A percentile compares a stretch with the other conserved stretches of the same genome.
phyloP scores from a whole-genome alignment of 2,797 vertebrate species.

The Rhynchotus rufescens region DNA sequence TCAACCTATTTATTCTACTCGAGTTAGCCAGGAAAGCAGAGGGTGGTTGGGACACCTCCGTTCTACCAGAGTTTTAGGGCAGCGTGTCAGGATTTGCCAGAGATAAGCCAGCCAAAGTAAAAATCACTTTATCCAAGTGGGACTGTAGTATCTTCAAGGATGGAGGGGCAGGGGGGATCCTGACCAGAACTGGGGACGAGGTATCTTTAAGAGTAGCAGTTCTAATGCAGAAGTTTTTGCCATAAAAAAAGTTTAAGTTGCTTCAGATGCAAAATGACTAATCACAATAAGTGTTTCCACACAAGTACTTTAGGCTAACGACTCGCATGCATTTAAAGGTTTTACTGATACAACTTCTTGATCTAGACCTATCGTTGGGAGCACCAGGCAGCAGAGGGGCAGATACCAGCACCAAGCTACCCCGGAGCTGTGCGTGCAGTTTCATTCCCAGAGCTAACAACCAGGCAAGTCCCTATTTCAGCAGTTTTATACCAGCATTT shows the following conservation, averaged over 20 bases:
- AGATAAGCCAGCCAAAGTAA: not conserved
- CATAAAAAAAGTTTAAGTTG: not conserved
- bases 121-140: not conserved
- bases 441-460: not conserved
- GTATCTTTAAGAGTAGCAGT: rapidly evolving
- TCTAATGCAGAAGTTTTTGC: not conserved
- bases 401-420: not conserved
- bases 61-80: not conserved
- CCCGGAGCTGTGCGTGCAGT: not conserved
- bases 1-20: not conserved
- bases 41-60: not conserved
- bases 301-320: not conserved
- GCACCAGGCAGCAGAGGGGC: rapidly evolving
- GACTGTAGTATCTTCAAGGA: not conserved
- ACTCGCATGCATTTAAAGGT: not conserved
- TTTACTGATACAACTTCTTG: not conserved
- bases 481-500: not conserved
- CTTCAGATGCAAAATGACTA: not conserved
- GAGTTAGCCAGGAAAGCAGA: not conserved
- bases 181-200: not conserved
- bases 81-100: not conserved
- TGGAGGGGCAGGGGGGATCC: no score
- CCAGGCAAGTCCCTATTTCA: not conserved
- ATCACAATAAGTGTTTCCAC: not conserved
- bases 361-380: not conserved